Conservation (phyloP, 1,140 invertebrate genomes). For the Rhagoletis pomonella region DNA sequence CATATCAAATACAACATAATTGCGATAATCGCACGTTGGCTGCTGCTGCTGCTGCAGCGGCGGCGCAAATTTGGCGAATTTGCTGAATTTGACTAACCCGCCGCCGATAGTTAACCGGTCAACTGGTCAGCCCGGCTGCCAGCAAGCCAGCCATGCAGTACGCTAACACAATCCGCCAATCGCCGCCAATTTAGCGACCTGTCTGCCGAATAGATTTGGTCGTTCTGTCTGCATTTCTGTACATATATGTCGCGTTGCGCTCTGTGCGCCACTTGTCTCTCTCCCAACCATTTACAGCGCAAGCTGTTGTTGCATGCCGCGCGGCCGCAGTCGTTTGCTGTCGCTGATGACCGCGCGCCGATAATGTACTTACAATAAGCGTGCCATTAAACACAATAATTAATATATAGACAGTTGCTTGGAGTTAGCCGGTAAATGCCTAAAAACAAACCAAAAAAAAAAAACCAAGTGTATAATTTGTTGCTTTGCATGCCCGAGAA, state of each 20-base stretch:
- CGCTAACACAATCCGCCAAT: background rate
- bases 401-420: slow-evolving; percentile 38
- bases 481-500: too few relatives aligned
- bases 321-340: background rate
- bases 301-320: slow-evolving; percentile 13
- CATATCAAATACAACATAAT: slow-evolving; percentile 57
- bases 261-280: slow-evolving; percentile 3
- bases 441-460: too few relatives aligned
- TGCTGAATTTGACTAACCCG: too few relatives aligned
- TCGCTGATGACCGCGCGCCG: slow-evolving; percentile 30
- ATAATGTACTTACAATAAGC: slow-evolving; percentile 44
- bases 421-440: background rate
- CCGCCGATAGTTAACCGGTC: too few relatives aligned
- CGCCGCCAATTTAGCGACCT: background rate
- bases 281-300: slow-evolving; percentile 7
- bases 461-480: background rate
- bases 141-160: too few relatives aligned
- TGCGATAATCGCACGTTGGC: slow-evolving; percentile 52
- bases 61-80: background rate
- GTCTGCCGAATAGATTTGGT: background rate
- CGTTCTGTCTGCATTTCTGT: background rate
- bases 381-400: slow-evolving; percentile 50
- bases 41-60: too few relatives aligned
- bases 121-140: too few relatives aligned
- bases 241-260: background rate